A percentile compares a stretch with the other conserved stretches of the same genome.
These are phyloP conservation scores for Petrocephalus sullivani DNA, from an alignment of 2,797 vertebrate species.

Conservation along the genomic window DNA sequence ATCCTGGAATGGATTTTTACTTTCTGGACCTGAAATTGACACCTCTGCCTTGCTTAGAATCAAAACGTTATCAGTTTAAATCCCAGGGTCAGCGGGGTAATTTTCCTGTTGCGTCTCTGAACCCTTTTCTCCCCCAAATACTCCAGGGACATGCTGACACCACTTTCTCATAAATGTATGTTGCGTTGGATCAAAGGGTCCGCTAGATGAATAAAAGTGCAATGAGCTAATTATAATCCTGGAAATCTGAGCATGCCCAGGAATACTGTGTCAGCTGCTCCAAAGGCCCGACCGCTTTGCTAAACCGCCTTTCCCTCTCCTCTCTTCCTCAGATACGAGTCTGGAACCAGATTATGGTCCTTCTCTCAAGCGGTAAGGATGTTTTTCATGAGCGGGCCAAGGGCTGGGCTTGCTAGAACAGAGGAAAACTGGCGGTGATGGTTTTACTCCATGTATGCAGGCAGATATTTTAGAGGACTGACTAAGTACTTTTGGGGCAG, in stretches of 20 bases:
- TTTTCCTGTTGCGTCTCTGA: background rate
- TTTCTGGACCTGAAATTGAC: too few species aligned
- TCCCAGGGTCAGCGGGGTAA: background rate
- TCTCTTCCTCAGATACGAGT: slow-evolving; percentile 58
- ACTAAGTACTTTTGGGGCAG: background rate
- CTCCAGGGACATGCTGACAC: background rate
- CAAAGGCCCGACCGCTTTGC: background rate
- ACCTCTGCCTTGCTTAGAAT: background rate
- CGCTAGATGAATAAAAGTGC: background rate
- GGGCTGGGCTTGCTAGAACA: background rate
- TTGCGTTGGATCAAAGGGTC: background rate
- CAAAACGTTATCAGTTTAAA: background rate
- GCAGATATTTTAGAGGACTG: background rate
- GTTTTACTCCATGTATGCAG: background rate
- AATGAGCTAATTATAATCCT: background rate
- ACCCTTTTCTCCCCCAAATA: background rate
- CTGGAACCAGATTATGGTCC: slow-evolving; percentile 66
- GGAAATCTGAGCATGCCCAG: background rate
- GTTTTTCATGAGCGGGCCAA: background rate
- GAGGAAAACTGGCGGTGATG: background rate
- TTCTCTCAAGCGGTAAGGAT: slow-evolving; percentile 73
- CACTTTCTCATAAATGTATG: background rate
- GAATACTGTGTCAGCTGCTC: background rate
- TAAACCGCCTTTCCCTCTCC: slow-evolving; percentile 18
- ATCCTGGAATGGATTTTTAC: too few species aligned